These are phyloP conservation scores for Dromaius novaehollandiae DNA, from an alignment of 2,113 vertebrate species.

Conservation along the genomic window DNA sequence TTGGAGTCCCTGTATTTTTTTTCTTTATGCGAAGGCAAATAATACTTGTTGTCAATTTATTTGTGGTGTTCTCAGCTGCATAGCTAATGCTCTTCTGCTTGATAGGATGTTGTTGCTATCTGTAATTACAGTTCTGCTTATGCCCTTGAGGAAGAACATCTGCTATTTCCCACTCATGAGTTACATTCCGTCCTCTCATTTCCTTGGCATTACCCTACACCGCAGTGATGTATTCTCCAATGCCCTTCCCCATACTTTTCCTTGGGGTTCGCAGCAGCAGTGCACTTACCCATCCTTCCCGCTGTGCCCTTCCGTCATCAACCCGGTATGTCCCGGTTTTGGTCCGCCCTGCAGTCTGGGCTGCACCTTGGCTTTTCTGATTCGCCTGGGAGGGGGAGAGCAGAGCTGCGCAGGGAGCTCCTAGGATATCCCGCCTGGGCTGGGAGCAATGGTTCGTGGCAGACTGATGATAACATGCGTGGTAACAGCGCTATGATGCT, in stretches of 20 bases:
- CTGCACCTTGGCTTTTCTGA: neutral
- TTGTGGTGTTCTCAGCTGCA: conserved; percentile 24
- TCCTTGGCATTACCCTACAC: neutral
- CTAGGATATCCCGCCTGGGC: fast-evolving
- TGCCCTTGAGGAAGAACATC: conserved; percentile 69
- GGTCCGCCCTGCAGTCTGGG: neutral
- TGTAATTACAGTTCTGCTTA: conserved; percentile 46
- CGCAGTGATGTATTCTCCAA: neutral
- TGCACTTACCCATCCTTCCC: neutral
- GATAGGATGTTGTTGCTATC: conserved; percentile 31
- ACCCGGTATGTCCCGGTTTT: neutral
- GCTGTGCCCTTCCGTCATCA: neutral
- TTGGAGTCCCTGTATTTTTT: neutral
- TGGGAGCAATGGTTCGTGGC: neutral
- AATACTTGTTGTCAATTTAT: conserved; percentile 54
- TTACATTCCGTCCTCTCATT: conserved; percentile 15
- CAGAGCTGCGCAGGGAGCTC: neutral
- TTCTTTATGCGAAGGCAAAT: conserved; percentile 24
- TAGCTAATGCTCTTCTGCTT: conserved; percentile 55
- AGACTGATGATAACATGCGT: neutral
- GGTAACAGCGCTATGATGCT: neutral
- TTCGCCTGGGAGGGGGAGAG: neutral
- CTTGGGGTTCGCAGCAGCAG: neutral
- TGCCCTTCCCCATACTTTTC: neutral
- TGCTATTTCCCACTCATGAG: conserved; percentile 59